phyloP scores from a whole-genome alignment of 2,888 invertebrate species.

The Germaria angustata region DNA sequence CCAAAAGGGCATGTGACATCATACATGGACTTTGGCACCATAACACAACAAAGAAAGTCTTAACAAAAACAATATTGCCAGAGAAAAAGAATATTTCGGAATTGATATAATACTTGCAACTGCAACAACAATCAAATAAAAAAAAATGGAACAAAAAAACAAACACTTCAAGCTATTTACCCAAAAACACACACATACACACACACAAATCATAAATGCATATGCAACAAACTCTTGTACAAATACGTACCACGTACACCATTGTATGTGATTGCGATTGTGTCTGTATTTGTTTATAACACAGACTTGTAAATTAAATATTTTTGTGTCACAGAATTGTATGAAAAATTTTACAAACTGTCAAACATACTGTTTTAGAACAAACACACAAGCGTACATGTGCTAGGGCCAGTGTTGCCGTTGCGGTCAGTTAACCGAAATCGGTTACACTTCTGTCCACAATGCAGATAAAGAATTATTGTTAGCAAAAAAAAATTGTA shows the following conservation, averaged over 20 bases:
- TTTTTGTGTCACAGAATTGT: constrained; percentile 8
- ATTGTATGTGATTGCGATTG: neutral
- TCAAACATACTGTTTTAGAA: neutral
- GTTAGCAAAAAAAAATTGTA: no score
- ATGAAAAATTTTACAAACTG: neutral
- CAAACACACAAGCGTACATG: neutral
- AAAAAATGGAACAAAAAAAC: neutral
- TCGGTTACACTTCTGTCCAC: no score
- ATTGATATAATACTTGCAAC: constrained; percentile 28
- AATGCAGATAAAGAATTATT: no score
- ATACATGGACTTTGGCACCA: constrained; percentile 27
- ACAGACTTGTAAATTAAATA: constrained; percentile 8
- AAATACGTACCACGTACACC: neutral
- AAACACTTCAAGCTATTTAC: constrained; percentile 2
- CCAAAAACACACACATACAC: neutral
- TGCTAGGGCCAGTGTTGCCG: no score
- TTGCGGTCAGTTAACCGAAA: no score
- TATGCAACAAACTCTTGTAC: neutral
- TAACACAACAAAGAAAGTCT: neutral
- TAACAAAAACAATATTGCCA: neutral
- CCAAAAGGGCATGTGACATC: constrained; percentile 58
- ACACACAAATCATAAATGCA: constrained; percentile 12
- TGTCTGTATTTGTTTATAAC: neutral
- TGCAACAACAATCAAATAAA: constrained; percentile 32
- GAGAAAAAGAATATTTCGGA: constrained; percentile 1